These are phyloP conservation scores for Meleagris gallopavo DNA, from an alignment of 2,113 vertebrate species.

Conservation along the genomic window DNA sequence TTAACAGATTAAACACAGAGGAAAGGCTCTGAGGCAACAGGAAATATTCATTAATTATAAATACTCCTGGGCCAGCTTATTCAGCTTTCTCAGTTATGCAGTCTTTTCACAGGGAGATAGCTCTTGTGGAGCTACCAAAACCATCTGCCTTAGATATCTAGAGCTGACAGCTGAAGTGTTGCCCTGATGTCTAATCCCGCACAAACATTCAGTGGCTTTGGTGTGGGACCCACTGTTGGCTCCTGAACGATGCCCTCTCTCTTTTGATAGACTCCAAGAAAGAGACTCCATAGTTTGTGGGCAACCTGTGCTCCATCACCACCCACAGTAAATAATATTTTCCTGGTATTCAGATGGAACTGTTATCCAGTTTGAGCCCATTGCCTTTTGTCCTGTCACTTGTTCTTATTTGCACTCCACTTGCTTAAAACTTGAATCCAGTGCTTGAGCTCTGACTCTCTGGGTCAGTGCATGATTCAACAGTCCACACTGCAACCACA, in stretches of 20 bases:
- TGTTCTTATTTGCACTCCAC: neutral
- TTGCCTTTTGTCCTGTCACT: neutral
- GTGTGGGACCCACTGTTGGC: neutral
- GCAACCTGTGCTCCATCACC: neutral
- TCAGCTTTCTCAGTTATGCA: neutral
- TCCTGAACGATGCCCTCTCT: neutral
- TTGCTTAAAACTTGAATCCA: neutral
- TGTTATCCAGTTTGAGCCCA: neutral
- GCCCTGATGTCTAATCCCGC: neutral
- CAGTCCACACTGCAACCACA: neutral
- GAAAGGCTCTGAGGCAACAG: slow-evolving; percentile 18
- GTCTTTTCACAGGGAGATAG: neutral
- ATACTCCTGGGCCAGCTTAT: slow-evolving; percentile 1
- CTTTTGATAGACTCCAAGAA: neutral
- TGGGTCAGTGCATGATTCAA: neutral
- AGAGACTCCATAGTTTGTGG: neutral
- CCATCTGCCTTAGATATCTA: neutral
- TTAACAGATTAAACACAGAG: slow-evolving; percentile 47
- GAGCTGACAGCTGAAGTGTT: neutral
- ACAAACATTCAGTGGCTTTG: neutral
- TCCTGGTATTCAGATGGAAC: neutral
- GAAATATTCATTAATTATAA: slow-evolving; percentile 32
- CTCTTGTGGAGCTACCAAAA: neutral
- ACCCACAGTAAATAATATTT: neutral
- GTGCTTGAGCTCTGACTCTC: neutral